phyloP scores from a whole-genome alignment of 2,888 invertebrate species.

The Xanthia icteritia region DNA sequence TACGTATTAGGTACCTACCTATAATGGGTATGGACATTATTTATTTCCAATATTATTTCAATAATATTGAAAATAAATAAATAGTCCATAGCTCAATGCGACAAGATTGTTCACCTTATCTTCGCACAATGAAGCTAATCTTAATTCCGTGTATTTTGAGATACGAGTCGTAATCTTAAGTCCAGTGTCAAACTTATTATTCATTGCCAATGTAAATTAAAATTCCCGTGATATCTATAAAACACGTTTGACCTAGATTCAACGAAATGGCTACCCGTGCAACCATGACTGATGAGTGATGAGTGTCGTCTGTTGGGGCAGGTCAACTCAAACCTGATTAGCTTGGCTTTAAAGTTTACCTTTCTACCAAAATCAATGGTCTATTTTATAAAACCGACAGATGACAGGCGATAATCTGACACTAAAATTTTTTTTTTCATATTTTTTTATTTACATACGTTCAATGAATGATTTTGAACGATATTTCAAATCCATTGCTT shows the following conservation, averaged over 20 bases:
- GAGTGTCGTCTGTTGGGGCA: background rate
- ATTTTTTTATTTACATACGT: background rate
- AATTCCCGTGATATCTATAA: background rate
- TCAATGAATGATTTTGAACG: too few species aligned
- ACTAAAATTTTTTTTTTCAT: background rate
- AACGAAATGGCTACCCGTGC: background rate
- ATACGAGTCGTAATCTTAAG: slow-evolving; percentile 27
- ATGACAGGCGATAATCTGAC: background rate
- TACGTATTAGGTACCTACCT: too few species aligned
- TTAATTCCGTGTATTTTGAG: slow-evolving; percentile 27
- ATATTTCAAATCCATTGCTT: too few species aligned
- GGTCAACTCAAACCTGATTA: background rate
- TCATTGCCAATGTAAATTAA: slow-evolving; percentile 24
- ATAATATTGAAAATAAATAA: too few species aligned
- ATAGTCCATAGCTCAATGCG: background rate
- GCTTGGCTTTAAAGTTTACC: background rate
- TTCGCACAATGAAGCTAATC: slow-evolving; percentile 27
- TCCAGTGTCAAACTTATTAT: background rate
- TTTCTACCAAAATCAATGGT: background rate
- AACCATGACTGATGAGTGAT: background rate
- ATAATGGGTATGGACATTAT: too few species aligned
- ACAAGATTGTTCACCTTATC: slow-evolving; percentile 10
- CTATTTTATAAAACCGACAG: background rate
- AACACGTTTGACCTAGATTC: slow-evolving; percentile 18
- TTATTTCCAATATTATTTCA: too few species aligned